Evolutionary conservation across 2,888 invertebrate species (phyloP), one percentile per base, ranked within the genome.

Genomic region (Argynnis bischoffii): DNA sequence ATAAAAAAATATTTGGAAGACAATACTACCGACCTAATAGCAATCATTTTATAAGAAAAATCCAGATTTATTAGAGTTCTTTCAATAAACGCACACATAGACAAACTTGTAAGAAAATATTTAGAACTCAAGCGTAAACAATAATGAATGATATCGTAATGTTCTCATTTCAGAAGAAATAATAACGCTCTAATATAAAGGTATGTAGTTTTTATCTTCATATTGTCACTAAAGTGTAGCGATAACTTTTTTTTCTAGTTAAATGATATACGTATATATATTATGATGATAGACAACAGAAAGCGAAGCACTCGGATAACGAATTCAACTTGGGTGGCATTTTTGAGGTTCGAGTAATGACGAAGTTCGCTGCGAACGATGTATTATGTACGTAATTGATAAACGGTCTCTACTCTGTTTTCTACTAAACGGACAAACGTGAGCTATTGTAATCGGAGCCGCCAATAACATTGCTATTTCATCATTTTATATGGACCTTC

Each of bases 251-350:
- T 6, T 15, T 15, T 54, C 55, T 35, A 13, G 0, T 55, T 16
- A 2, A 16, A 35, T n/a, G 0, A 31, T 31, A 41, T 55, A 16
- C n/a, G 1, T 11, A 1, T 55, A n/a, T 4, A 31, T 16, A 35
- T 8, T 16, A 55, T 55, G 3, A 6, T 35, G 5, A 16, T 16
- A 16, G 14, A 13, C 31, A 35, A 41, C 51, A 31, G 55, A 55
- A 55, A n/a, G 3, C 55, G 13, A 35, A 55, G 55, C n/a, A n/a
- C 16, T 35, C 35, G 55, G 4, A 11, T 55, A 66, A 69, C 72
- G 78, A 79, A 76, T 75, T 81, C 90, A 75, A 85, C 90, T 86
- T 90, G 90, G 90, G 91, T 90, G 90, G 90, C 86, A 78, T 82
- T 79, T 89, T 90, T 64, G 70, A 72, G 69, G 70, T 72, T 88